Conservation (phyloP, 2,888 invertebrate species). For the Cylloceria caligata region DNA sequence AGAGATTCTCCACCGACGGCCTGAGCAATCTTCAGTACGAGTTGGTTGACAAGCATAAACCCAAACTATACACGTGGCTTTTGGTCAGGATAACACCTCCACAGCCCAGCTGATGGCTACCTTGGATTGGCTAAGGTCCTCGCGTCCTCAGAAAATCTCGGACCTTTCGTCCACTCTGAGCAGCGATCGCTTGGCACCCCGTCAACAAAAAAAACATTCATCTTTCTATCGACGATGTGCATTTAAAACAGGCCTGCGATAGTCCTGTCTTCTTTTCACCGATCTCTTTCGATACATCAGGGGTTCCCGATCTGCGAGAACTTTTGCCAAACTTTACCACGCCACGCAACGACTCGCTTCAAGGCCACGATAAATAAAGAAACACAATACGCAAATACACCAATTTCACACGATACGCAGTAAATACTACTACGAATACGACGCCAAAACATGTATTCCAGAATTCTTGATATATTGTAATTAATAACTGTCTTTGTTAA, state of each 20-base stretch:
- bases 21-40: slow-evolving; percentile 94
- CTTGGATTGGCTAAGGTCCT: slow-evolving; percentile 81
- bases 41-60: slow-evolving; percentile 88
- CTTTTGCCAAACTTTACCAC: slow-evolving; percentile 47
- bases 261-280: not conserved
- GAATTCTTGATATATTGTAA: slow-evolving; percentile 43
- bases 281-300: not conserved
- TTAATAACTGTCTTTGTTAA: slow-evolving; percentile 44
- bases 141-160: slow-evolving; percentile 21
- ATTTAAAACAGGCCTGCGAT: not conserved
- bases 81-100: slow-evolving; percentile 90
- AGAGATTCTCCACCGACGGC: slow-evolving; percentile 94
- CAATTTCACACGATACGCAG: slow-evolving; percentile 19
- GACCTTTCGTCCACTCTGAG: slow-evolving; percentile 11
- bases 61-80: slow-evolving; percentile 93
- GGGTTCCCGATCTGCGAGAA: slow-evolving; percentile 49
- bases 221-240: not conserved
- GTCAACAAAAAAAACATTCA: not conserved
- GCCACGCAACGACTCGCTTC: slow-evolving; percentile 23
- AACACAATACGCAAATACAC: slow-evolving; percentile 9
- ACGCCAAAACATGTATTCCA: slow-evolving; percentile 52
- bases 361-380: slow-evolving; percentile 26
- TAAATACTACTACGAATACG: slow-evolving; percentile 29
- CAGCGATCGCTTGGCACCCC: slow-evolving; percentile 21
- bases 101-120: slow-evolving; percentile 89